Percentiles rank a stretch among this genome's conserved stretches.
These are phyloP conservation scores for Neocrepidodera transversa DNA, from an alignment of 2,888 invertebrate species.

Conservation along the genomic window DNA sequence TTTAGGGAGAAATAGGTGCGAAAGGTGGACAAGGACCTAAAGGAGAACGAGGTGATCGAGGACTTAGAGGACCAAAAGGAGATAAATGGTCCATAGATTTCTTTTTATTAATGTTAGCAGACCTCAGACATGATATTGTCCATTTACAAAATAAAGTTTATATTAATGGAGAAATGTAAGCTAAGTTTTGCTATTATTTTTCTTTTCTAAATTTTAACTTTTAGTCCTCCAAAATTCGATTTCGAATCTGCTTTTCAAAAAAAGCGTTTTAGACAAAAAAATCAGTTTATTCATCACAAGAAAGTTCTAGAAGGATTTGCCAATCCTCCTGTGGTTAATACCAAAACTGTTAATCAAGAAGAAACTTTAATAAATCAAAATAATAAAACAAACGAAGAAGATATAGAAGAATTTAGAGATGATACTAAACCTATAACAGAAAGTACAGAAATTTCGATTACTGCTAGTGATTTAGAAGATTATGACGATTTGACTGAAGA, in stretches of 20 bases:
- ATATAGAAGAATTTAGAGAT: constrained; percentile 46
- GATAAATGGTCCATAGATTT: constrained; percentile 70
- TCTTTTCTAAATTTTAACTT: constrained; percentile 29
- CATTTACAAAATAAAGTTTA: constrained; percentile 69
- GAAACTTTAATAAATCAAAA: constrained; percentile 9
- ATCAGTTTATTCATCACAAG: constrained; percentile 51
- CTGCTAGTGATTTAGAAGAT: constrained; percentile 36
- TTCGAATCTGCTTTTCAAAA: constrained; percentile 66
- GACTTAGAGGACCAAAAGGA: constrained; percentile 67
- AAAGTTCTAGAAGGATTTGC: constrained; percentile 51
- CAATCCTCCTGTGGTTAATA: constrained; percentile 38
- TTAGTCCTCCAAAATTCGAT: constrained; percentile 68
- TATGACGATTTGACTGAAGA: constrained; percentile 50
- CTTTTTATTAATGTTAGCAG: constrained; percentile 69
- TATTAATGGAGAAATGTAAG: constrained; percentile 65
- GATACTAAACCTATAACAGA: constrained; percentile 37
- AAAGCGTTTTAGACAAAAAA: constrained; percentile 64
- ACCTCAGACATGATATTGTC: constrained; percentile 69
- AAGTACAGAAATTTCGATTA: neutral
- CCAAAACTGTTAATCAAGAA: neutral
- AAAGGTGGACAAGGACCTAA: constrained; percentile 69
- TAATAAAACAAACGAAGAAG: constrained; percentile 14
- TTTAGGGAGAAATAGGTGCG: constrained; percentile 70
- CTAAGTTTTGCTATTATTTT: constrained; percentile 21
- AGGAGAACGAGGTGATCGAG: constrained; percentile 67